These are phyloP conservation scores for Drosophila gaucha DNA, from an alignment of 2,888 invertebrate species.

Conservation along the genomic window DNA sequence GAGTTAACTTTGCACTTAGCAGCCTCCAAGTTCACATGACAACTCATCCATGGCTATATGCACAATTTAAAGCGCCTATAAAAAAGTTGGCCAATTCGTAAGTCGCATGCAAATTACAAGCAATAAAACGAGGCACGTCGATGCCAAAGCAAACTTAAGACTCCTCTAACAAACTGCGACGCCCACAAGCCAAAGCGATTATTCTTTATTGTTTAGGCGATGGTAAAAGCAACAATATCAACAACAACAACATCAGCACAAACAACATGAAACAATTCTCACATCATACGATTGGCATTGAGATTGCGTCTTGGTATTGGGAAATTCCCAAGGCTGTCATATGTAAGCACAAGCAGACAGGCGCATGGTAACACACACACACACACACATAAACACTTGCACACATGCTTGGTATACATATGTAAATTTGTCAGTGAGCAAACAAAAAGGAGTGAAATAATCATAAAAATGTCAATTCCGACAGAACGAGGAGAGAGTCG, in stretches of 20 bases:
- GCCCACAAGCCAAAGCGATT: slow-evolving; percentile 70
- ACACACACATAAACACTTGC: slow-evolving; percentile 18
- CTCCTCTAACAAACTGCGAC: slow-evolving; percentile 25
- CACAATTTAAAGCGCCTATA: slow-evolving; percentile 70
- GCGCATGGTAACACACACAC: slow-evolving; percentile 21
- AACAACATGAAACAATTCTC: slow-evolving; percentile 80
- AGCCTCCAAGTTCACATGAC: slow-evolving; percentile 11
- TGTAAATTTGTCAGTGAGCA: slow-evolving; percentile 77
- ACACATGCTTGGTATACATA: slow-evolving; percentile 45
- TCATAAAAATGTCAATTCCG: slow-evolving; percentile 80
- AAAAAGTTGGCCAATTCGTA: slow-evolving; percentile 58
- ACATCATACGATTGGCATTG: slow-evolving; percentile 83
- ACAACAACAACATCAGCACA: slow-evolving; percentile 16
- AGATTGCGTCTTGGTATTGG: slow-evolving; percentile 72
- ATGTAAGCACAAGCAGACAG: slow-evolving; percentile 51
- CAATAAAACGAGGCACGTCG: slow-evolving; percentile 74
- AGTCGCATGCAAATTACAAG: slow-evolving; percentile 78
- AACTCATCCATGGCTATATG: slow-evolving; percentile 54
- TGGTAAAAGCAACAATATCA: slow-evolving; percentile 31
- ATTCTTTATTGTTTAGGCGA: slow-evolving; percentile 81
- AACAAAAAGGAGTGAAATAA: slow-evolving; percentile 83
- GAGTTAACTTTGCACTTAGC: slow-evolving; percentile 52
- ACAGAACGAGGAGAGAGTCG: not conserved
- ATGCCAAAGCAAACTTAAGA: slow-evolving; percentile 65
- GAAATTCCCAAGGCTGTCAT: slow-evolving; percentile 81